These are phyloP conservation scores for Uropetala carovei DNA, from an alignment of 2,888 invertebrate genomes.

Conservation along the genomic window DNA sequence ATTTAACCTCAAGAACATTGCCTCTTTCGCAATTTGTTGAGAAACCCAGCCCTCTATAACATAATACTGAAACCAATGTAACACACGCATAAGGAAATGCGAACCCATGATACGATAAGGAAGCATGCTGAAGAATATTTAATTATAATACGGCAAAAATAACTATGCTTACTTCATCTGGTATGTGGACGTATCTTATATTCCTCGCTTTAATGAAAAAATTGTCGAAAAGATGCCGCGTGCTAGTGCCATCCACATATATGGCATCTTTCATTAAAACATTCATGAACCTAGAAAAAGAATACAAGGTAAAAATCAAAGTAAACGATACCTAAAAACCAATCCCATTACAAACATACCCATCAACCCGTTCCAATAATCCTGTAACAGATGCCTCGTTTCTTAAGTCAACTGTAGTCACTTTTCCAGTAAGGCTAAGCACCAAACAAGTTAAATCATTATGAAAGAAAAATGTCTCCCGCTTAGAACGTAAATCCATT, in stretches of 20 bases:
- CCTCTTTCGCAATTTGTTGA: conserved; percentile 43
- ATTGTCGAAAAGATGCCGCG: conserved; percentile 79
- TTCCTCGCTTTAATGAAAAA: conserved; percentile 82
- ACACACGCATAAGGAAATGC: conserved; percentile 71
- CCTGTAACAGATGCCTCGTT: conserved; percentile 83
- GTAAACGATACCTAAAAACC: not conserved
- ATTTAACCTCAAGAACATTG: not conserved
- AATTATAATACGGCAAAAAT: conserved; percentile 66
- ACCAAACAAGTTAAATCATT: conserved; percentile 81
- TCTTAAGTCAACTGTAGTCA: conserved; percentile 81
- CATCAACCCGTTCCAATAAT: conserved; percentile 80
- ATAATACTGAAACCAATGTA: conserved; percentile 20
- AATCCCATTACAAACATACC: conserved; percentile 75
- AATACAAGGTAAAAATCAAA: conserved; percentile 56
- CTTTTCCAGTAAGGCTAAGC: conserved; percentile 79
- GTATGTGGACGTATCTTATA: conserved; percentile 83
- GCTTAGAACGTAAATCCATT: conserved; percentile 66
- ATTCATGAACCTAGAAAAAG: conserved; percentile 81
- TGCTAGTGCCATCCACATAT: conserved; percentile 81
- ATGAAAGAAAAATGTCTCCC: conserved; percentile 75
- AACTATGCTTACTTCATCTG: conserved; percentile 73
- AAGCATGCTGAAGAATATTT: not conserved
- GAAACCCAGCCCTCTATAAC: conserved; percentile 38
- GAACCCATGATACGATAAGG: conserved; percentile 47
- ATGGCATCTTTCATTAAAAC: conserved; percentile 80